phyloP scores from a whole-genome alignment of 2,888 invertebrate genomes.

The Apantesis nais region DNA sequence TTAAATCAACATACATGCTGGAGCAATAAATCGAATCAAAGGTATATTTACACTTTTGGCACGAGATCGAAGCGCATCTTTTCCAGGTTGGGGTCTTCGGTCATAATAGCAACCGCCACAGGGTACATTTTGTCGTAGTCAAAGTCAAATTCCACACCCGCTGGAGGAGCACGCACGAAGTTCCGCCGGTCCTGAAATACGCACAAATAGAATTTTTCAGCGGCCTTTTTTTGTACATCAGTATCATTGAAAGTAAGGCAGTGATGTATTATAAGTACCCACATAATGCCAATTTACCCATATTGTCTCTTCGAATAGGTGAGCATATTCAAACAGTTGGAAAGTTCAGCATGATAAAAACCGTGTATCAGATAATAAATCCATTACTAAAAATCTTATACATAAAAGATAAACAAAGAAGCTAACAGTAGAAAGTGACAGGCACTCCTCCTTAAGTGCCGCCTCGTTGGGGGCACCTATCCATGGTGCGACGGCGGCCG shows the following conservation, averaged over 20 bases:
- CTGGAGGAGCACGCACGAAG: constrained; percentile 98
- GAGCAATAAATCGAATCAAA: not conserved
- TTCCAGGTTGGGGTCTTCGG: constrained; percentile 97
- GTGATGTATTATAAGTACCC: no score
- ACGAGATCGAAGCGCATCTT: constrained; percentile 99
- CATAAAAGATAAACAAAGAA: not conserved
- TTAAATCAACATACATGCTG: not conserved
- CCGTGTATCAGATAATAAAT: not conserved
- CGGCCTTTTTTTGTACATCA: not conserved
- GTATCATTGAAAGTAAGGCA: not conserved
- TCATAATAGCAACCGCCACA: constrained; percentile 96
- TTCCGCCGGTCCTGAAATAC: constrained; percentile 95
- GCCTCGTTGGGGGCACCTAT: constrained; percentile 97
- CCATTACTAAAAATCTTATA: no score
- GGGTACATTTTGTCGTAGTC: constrained; percentile 97
- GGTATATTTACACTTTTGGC: constrained; percentile 96
- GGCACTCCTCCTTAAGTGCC: constrained; percentile 96
- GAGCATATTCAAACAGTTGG: no score
- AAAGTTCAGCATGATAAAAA: no score
- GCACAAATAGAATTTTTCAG: not conserved
- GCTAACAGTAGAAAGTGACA: constrained; percentile 95
- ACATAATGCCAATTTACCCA: no score
- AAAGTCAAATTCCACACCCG: constrained; percentile 97
- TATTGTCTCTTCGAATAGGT: not conserved
- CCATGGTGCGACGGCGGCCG: constrained; percentile 95